Evolutionary conservation across 2,888 invertebrate species (phyloP).

Genomic region (Lamellibrachia satsuma): DNA sequence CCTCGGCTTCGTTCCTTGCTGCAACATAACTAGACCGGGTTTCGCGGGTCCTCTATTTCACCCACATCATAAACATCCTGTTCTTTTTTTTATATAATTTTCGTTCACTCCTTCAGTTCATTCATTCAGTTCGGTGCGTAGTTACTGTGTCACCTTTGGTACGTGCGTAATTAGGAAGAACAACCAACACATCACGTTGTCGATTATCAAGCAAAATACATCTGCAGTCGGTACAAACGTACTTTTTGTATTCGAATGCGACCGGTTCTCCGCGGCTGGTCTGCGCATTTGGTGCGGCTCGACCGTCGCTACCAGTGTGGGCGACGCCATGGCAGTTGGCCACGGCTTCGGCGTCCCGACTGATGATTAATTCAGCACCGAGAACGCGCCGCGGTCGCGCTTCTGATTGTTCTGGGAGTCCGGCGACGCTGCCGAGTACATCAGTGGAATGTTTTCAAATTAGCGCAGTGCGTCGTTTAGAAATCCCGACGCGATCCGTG

Average conservation of each 20-base stretch:
- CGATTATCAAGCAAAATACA: background rate
- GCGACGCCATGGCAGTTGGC: background rate
- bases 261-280: background rate
- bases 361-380: background rate
- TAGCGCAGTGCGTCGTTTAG: constrained; percentile 13
- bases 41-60: no score
- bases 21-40: no score
- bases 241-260: background rate
- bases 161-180: no score
- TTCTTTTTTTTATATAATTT: no score
- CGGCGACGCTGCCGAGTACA: background rate
- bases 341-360: background rate
- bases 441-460: constrained; percentile 17
- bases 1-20: no score
- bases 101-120: no score
- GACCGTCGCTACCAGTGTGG: background rate
- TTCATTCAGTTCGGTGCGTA: no score
- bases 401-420: background rate
- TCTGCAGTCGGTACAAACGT: background rate
- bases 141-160: no score
- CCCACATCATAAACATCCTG: no score
- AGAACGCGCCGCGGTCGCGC: background rate
- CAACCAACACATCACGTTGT: background rate
- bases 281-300: background rate
- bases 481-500: background rate